Evolutionary conservation across 2,888 invertebrate genomes (phyloP).

Genomic region (Chromoteleia sp.): DNA sequence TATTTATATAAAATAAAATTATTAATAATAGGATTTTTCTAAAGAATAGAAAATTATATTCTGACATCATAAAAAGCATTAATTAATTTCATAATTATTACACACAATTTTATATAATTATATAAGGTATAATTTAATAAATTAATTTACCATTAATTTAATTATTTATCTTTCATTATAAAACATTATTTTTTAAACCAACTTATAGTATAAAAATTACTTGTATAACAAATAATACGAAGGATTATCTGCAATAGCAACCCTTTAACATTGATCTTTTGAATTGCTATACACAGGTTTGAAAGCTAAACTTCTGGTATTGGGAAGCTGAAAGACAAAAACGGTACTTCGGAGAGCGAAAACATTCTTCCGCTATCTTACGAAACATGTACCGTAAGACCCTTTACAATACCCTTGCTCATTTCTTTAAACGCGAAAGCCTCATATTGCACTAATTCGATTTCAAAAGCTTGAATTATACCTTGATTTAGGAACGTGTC

Average conservation of each 20-base stretch:
- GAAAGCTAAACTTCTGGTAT: constrained; percentile 11
- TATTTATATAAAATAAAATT: no score
- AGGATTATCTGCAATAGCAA: background rate
- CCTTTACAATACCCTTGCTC: constrained; percentile 70
- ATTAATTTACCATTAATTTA: no score
- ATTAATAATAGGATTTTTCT: no score
- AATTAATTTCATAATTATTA: no score
- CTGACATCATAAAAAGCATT: no score
- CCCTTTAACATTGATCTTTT: constrained; percentile 3
- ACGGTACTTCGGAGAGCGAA: constrained; percentile 74
- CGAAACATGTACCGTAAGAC: constrained; percentile 72
- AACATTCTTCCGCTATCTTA: constrained; percentile 75
- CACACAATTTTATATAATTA: no score
- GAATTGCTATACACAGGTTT: constrained; percentile 9
- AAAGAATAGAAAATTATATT: no score
- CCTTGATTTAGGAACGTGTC: background rate
- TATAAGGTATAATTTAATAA: no score
- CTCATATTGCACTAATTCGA: constrained; percentile 38
- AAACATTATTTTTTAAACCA: background rate
- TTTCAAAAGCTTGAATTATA: background rate
- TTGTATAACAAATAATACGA: no score
- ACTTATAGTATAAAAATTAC: background rate
- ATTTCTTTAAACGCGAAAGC: constrained; percentile 28
- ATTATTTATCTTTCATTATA: no score
- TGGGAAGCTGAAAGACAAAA: constrained; percentile 71